Evolutionary conservation across 2,113 vertebrate genomes (phyloP), one percentile per base, ranked within the genome.

Genomic region (Colossoma macropomum): DNA sequence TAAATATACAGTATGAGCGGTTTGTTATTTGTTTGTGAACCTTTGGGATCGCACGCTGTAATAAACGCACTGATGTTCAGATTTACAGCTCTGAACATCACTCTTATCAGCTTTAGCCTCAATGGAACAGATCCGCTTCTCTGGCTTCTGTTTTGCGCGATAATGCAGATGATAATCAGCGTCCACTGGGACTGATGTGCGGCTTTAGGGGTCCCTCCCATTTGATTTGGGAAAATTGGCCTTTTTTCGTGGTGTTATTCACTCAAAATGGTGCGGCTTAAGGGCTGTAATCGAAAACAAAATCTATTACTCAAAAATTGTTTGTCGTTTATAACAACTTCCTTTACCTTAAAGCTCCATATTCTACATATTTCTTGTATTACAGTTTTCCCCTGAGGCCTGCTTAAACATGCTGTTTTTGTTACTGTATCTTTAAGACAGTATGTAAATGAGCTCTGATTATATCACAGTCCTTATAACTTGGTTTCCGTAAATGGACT

Each of bases 101-200:
- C 56, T 32, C 66, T 82, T 85, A 85, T 85, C 84, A 81, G 54
- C 54, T 56, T 56, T 23, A 56, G 19, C 54, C 21, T 56, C 19
- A 56, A 56, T 56, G 54, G 54, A 21, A 23, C 54, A 56, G 54
- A 56, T 21, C 65, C 28, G 28, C 38, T 41, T 17, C 1, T 56
- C 23, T 56, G 56, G 45, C 50, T 63, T 69, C 80, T 86, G 85
- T 28, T 76, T 56, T 84, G 48, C 73, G 76, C 59, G 85, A 86
- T 84, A 81, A 86, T 80, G 68, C 70, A 77, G 73, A 86, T 63
- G 85, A 79, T 83, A 69, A 75, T 30, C 65, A 4, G 15, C 69
- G n/a, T 74, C 59, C 52, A 62, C 30, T 62, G 71, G 56, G n/a
- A 72, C 66, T 28, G 66, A 71, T 54, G 69, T 19, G 11, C 13